Conservation (phyloP, 1,140 invertebrate species). For the Diploscapter pachys region DNA sequence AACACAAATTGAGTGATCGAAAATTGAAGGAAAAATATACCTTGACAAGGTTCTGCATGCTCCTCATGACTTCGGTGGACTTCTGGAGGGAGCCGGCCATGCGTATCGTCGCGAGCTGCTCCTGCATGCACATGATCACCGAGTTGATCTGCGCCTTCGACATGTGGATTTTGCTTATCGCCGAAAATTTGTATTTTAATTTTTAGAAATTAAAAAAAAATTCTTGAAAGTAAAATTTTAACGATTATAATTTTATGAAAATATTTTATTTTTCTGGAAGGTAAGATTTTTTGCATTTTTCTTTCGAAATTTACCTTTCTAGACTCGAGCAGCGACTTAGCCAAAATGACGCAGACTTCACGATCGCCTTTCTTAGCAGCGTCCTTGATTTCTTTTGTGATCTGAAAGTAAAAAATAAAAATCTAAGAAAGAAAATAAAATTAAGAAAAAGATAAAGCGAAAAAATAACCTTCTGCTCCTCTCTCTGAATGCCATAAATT, state of each 20-base stretch:
- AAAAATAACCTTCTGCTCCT: conserved; percentile 80
- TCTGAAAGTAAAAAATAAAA: conserved; percentile 35
- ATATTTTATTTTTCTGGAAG: background rate
- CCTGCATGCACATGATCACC: conserved; percentile 93
- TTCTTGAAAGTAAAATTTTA: conserved; percentile 14
- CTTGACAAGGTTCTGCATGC: conserved; percentile 74
- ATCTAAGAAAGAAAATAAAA: conserved; percentile 1
- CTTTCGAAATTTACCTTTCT: conserved; percentile 69
- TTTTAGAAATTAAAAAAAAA: conserved; percentile 1
- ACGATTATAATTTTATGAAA: background rate
- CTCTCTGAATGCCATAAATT: conserved; percentile 84
- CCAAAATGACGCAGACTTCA: conserved; percentile 87
- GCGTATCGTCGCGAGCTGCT: conserved; percentile 85
- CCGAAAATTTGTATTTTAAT: conserved; percentile 30
- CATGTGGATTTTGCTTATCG: conserved; percentile 79
- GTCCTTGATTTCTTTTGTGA: conserved; percentile 86
- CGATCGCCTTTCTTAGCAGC: conserved; percentile 92
- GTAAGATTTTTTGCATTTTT: background rate
- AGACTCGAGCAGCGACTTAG: conserved; percentile 88
- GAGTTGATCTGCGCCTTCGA: conserved; percentile 97
- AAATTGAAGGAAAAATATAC: conserved; percentile 19
- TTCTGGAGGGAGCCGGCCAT: conserved; percentile 84
- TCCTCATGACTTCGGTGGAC: conserved; percentile 92
- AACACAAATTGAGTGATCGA: conserved; percentile 2
- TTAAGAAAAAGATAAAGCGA: background rate